These are phyloP conservation scores for Heliconius hewitsoni DNA, from an alignment of 1,140 invertebrate species.

Conservation along the genomic window DNA sequence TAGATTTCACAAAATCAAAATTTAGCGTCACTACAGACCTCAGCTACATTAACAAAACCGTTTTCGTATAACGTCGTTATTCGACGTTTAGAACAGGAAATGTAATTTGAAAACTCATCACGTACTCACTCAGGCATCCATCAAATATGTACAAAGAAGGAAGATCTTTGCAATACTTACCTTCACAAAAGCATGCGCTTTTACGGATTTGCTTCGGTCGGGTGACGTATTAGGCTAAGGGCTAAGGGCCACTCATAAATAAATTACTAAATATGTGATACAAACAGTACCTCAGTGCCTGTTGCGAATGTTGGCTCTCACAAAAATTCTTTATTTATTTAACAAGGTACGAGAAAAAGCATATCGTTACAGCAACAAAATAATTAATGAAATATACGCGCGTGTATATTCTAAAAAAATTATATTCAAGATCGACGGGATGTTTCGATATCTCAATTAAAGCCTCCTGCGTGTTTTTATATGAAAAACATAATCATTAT, in stretches of 20 bases:
- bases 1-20: no score
- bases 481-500: neutral
- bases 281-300: constrained; percentile 22
- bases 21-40: neutral
- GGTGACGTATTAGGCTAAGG: constrained; percentile 48
- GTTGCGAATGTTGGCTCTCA: constrained; percentile 24
- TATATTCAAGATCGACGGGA: no score
- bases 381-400: neutral
- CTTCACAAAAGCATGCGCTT: constrained; percentile 60
- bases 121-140: constrained; percentile 55
- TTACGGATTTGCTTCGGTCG: constrained; percentile 56
- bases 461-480: neutral
- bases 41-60: neutral
- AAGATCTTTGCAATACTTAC: constrained; percentile 55
- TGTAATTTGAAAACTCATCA: constrained; percentile 58
- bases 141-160: constrained; percentile 75
- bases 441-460: neutral
- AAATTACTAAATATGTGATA: constrained; percentile 61
- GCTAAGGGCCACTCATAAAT: constrained; percentile 63
- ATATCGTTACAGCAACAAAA: neutral
- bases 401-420: neutral
- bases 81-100: constrained; percentile 57
- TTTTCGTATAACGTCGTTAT: constrained; percentile 51
- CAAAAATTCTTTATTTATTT: constrained; percentile 25
- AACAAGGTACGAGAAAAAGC: neutral